Evolutionary conservation across 1,140 invertebrate genomes (phyloP), one percentile per base, ranked within the genome.

Genomic region (Whitmania pigra): DNA sequence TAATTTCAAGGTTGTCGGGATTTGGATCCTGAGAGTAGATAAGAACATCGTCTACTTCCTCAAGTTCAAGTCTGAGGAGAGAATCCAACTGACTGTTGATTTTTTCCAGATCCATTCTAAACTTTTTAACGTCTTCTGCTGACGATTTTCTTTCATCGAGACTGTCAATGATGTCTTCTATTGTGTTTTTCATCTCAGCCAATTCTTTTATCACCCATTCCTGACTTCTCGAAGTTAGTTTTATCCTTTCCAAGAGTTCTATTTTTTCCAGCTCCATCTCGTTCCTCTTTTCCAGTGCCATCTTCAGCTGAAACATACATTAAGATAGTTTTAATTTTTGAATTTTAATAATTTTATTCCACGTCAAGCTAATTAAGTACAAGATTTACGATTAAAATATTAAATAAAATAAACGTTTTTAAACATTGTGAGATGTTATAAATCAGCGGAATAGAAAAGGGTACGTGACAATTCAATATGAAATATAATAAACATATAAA

Each of bases 161-260:
- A 13, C 18, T 31, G 22, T 63, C 57, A 31, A 63, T 22, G 22
- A 63, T 25, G 20, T 63, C 57, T 25, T 25, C 57, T 63, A 63
- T 20, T 25, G 57, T 63, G 20, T 31, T 31, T 63, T 31, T 63
- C 57, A 63, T 17, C 57, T 63, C 57, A 22, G 22, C 9, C 22
- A 63, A 31, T 15, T 63, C 57, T 18, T 63, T 22, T 7, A 63
- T 63, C 1, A 63, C 11, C 57, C 57, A 63, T 22, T 63, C 57
- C 15, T 63, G 57, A 63, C 57, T 63, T 25, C 57, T 63, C 18
- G 57, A 63, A 22, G 57, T 31, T 63, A 63, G 57, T 63, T 63
- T 31, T 31, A 63, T 22, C 29, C 18, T 22, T 31, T 63, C 22
- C 29, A 63, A 25, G 22, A 63, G 22, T 63, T 63, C 57, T 63